Evolutionary conservation across 1,140 invertebrate species (phyloP), one percentile per base, ranked within the genome.

Genomic region (Neocloeon triangulifer): DNA sequence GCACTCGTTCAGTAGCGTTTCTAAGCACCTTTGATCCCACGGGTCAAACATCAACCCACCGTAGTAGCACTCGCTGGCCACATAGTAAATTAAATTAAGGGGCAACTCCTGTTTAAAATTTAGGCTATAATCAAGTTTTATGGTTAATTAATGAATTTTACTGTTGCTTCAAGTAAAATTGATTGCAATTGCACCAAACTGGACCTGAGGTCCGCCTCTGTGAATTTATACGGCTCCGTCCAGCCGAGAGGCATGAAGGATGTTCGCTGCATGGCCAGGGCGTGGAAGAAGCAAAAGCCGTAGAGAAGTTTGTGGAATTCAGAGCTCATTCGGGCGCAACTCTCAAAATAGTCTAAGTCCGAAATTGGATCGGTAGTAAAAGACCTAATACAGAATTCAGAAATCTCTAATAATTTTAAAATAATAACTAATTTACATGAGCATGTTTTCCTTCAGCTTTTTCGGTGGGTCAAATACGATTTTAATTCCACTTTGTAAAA

Each of bases 11-110:
- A 95, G 56, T 33, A 86, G 74, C 3, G 84, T 89, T 37, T 64
- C 73, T 10, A 96, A 56, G 3, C 76, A 80, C 30, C 86, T 62
- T 27, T 85, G 62, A 58, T 96, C 91, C 80, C 84, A 89, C 44
- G 89, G 77, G 47, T 95, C 88, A 0, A 86, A 94, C 1, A 96
- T 85, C 45, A 82, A 64, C 0, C 91, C 88, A 16, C 91, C 91
- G 44, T 96, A 96, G 58, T 94, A 94, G 47, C 88, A 95, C 58
- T 95, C 88, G 7, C 86, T 88, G 1, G 79, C 89, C 33, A 95
- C 52, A 55, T 94, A 95, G 4, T 8, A n/a, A 29, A 8, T 8
- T 7, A 8, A 29, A 8, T 29, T 8, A 10, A 29, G 10, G 10
- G 7, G 13, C 10, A 7, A n/a, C 13, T 8, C 8, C 8, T 9